Evolutionary conservation across 2,797 vertebrate species (phyloP).

Genomic region (Chloroceryle amazona): DNA sequence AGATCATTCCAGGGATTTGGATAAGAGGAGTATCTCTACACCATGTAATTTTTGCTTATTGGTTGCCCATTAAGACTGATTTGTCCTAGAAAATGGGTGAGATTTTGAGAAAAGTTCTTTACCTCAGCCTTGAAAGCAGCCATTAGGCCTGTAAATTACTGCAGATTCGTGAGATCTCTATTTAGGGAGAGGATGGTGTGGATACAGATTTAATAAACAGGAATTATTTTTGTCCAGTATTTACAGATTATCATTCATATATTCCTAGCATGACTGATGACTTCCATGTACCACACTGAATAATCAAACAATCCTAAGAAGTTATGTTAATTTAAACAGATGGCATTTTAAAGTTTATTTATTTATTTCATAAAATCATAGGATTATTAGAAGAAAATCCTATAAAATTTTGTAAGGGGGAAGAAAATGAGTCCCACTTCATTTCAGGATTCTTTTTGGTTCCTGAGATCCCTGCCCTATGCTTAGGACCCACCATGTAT

Average conservation of each 20-base stretch:
- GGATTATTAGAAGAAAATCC: background rate
- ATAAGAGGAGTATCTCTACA: background rate
- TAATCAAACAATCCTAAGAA: background rate
- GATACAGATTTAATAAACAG: background rate
- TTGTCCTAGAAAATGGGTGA: background rate
- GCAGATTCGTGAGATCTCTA: background rate
- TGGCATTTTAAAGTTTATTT: background rate
- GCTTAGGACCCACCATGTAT: background rate
- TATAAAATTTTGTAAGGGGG: background rate
- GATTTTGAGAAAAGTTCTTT: conserved; percentile 18
- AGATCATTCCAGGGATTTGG: background rate
- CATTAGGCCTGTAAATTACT: background rate
- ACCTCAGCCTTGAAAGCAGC: background rate
- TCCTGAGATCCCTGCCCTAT: background rate
- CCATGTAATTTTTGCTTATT: background rate
- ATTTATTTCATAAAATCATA: background rate
- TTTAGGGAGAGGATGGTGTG: background rate
- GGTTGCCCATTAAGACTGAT: background rate
- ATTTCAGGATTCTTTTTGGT: background rate
- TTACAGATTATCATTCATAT: background rate
- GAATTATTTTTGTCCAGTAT: background rate
- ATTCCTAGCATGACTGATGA: background rate
- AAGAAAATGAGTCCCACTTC: background rate
- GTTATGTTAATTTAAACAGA: background rate
- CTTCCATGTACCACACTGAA: background rate